Percentiles rank a stretch among this genome's conserved stretches.
These are phyloP conservation scores for Dysdera silvatica DNA, from an alignment of 1,140 invertebrate species.

Conservation along the genomic window DNA sequence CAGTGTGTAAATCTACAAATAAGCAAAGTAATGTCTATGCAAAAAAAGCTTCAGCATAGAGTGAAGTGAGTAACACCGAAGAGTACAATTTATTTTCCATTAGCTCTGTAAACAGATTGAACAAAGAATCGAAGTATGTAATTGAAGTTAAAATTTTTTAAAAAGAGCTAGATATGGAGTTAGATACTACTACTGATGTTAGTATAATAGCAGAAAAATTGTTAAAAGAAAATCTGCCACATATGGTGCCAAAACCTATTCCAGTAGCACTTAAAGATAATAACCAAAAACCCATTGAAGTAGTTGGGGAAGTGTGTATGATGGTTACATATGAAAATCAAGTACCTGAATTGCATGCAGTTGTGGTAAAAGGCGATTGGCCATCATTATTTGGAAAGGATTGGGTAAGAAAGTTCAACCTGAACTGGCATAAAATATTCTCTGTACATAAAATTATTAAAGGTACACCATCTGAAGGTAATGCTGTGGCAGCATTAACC, in stretches of 20 bases:
- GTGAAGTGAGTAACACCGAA: too few relatives aligned
- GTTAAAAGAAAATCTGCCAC: not conserved
- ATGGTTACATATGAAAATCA: not conserved
- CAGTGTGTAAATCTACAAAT: too few relatives aligned
- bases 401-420: too few relatives aligned
- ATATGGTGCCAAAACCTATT: too few relatives aligned
- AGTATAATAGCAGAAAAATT: not conserved
- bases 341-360: not conserved
- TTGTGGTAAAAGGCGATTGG: not conserved
- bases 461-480: not conserved
- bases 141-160: not conserved
- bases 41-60: too few relatives aligned
- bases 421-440: not conserved
- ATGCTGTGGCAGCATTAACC: not conserved
- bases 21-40: too few relatives aligned
- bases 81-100: too few relatives aligned
- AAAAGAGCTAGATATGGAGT: not conserved
- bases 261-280: not conserved
- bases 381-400: not conserved
- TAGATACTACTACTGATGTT: not conserved
- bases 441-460: too few relatives aligned
- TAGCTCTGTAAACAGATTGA: too few relatives aligned
- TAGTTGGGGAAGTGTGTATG: not conserved
- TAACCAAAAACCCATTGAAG: not conserved
- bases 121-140: not conserved